A percentile compares a stretch with the other conserved stretches of the same genome.
phyloP scores from a whole-genome alignment of 2,113 vertebrate genomes.

The Cranoglanis bouderius region DNA sequence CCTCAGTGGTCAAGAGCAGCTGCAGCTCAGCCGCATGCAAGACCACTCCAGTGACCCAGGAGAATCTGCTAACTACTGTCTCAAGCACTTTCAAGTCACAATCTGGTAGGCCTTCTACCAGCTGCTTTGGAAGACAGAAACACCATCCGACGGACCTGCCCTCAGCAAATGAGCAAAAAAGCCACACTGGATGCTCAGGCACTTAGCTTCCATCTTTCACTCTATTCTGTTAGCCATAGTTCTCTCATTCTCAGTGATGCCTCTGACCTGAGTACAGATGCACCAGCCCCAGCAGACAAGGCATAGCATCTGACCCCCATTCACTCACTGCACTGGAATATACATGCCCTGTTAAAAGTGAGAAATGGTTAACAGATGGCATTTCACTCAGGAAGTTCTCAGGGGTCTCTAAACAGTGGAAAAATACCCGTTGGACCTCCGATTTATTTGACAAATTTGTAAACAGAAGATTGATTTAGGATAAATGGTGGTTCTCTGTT shows the following conservation, averaged over 20 bases:
- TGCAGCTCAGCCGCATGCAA: slow-evolving; percentile 64
- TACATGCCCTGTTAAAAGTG: background rate
- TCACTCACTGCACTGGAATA: background rate
- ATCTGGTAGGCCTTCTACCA: slow-evolving; percentile 28
- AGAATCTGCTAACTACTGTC: slow-evolving; percentile 31
- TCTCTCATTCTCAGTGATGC: slow-evolving; percentile 56
- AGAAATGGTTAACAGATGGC: slow-evolving; percentile 1
- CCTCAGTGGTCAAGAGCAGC: slow-evolving; percentile 57
- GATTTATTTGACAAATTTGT: background rate
- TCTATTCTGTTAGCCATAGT: slow-evolving; percentile 60
- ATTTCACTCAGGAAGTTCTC: slow-evolving; percentile 56
- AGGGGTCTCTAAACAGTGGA: slow-evolving; percentile 38
- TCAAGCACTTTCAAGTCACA: slow-evolving; percentile 42
- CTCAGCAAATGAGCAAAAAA: slow-evolving; percentile 53
- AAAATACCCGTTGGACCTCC: background rate
- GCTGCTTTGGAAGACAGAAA: slow-evolving; percentile 49
- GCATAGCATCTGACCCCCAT: background rate
- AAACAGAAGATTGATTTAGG: background rate
- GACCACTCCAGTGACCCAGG: slow-evolving; percentile 62
- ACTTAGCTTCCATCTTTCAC: slow-evolving; percentile 66
- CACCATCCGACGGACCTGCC: slow-evolving; percentile 42
- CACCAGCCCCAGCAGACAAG: slow-evolving; percentile 2
- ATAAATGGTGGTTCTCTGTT: background rate
- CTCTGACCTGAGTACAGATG: slow-evolving; percentile 51
- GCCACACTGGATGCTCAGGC: slow-evolving; percentile 66